Base-by-base conservation (phyloP, 2,113 vertebrate genomes). In the Furnarius figulus region DNA sequence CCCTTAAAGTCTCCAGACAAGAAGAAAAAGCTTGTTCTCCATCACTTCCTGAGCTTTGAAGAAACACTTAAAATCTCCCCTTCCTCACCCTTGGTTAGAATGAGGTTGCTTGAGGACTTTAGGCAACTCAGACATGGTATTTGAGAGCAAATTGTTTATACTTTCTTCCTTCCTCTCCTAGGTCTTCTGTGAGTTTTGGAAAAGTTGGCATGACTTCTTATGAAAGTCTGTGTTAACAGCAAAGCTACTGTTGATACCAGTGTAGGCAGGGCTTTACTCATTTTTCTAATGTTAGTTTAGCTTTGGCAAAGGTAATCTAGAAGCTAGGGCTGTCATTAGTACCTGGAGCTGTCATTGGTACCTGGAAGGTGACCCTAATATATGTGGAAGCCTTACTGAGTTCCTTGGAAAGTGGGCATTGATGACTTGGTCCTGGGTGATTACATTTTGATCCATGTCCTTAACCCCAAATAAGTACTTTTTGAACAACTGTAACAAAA, bases 401-500 rank as follows among this genome's bases (percentile, higher is more conserved):
- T 39, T 65, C 56, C 22, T 66, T 65, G 25, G 55, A 88, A 96
- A 77, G 56, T 40, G 33, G 11, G 14, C 74, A 73, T 84, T 93
- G 42, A 88, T 84, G 63, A 67, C 71, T 83, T 77, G 39, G 47
- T 93, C 59, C 25, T 65, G 37, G 30, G 31, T 53, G 31, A 91
- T 78, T 84, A 65, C 39, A 35, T 87, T 93, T 90, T 96, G 83
- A 84, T 91, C 68, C 49, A 56, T 31, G 18, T 61, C 84, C 79
- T 80, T 87, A 93, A 76, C 55, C 46, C 22, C 47, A 47, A 50
- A 52, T 85, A 91, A 87, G 28, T 75, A 49, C 30, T 35, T 91
- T 79, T 78, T 62, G 56, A 47, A 86, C 39, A 82, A 83, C 22
- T 96, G 79, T 80, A 91, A 47, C 63, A 93, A 90, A 89, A 87